Percentiles rank a stretch among this genome's conserved stretches.
These are phyloP conservation scores for Microctenopoma stevenorrisi DNA, from an alignment of 2,797 vertebrate genomes.

Conservation along the genomic window DNA sequence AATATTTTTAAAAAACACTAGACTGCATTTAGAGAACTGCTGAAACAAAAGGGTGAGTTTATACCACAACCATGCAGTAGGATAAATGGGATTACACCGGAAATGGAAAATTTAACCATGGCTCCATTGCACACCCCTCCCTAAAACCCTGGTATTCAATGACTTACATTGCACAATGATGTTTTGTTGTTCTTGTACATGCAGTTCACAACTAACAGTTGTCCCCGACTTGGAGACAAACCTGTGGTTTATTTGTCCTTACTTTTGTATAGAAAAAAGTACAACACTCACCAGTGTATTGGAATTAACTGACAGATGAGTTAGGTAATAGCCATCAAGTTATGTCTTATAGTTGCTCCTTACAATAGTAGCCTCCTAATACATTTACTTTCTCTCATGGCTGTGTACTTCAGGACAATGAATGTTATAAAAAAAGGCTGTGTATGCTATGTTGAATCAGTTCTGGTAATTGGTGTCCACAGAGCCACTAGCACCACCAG, in stretches of 20 bases:
- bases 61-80: constrained; percentile 64
- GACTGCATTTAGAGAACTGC: constrained; percentile 2
- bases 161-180: constrained; percentile 62
- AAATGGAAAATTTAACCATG: constrained; percentile 62
- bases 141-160: constrained; percentile 58
- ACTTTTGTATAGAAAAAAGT: constrained; percentile 19
- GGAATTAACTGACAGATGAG: constrained; percentile 4
- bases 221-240: constrained; percentile 36
- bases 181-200: constrained; percentile 32
- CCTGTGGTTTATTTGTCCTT: background rate
- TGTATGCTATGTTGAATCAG: background rate
- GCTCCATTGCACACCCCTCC: constrained; percentile 51
- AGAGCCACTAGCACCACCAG: constrained; percentile 29
- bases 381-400: background rate
- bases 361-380: constrained; percentile 1
- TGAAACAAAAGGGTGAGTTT: constrained; percentile 60
- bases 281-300: constrained; percentile 13
- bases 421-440: background rate
- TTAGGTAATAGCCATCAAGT: constrained; percentile 1
- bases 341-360: background rate
- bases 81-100: constrained; percentile 65
- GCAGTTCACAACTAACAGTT: constrained; percentile 28
- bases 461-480: constrained; percentile 43
- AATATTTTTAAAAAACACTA: constrained; percentile 10
- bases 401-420: background rate